These are phyloP conservation scores for Crotalus viridis DNA, from an alignment of 2,113 vertebrate genomes.

Conservation along the genomic window DNA sequence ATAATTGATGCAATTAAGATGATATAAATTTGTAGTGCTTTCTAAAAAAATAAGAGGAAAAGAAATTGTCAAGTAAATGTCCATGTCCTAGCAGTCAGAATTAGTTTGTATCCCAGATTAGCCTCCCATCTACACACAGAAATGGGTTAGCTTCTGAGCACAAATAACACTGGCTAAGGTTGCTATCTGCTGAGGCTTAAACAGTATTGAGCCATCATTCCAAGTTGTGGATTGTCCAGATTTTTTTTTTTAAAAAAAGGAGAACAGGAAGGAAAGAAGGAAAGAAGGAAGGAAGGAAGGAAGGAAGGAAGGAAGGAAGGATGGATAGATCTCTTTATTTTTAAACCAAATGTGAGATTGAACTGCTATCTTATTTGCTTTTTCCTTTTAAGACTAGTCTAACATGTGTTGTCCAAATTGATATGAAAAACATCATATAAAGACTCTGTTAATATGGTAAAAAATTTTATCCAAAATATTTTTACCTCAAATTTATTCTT, in stretches of 20 bases:
- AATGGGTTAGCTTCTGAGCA: background rate
- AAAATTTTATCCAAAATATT: background rate
- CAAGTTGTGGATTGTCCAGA: background rate
- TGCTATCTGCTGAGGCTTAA: background rate
- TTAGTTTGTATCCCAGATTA: background rate
- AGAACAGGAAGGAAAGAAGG: background rate
- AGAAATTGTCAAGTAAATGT: background rate
- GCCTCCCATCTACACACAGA: background rate
- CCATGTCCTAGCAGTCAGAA: background rate
- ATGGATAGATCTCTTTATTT: accelerated
- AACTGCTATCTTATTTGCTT: constrained; percentile 1
- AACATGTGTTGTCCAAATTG: background rate
- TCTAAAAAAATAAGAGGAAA: background rate
- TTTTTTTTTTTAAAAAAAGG: background rate
- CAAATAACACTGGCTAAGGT: background rate
- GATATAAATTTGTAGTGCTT: background rate
- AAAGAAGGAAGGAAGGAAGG: background rate
- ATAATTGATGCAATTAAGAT: constrained; percentile 14
- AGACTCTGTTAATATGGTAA: background rate
- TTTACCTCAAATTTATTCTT: constrained; percentile 10
- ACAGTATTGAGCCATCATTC: background rate
- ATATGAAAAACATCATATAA: background rate
- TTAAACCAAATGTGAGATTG: constrained; percentile 15
- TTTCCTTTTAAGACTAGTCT: constrained; percentile 1
- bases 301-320: background rate